phyloP scores from a whole-genome alignment of 2,888 invertebrate species.

The Leptodirus hochenwartii region DNA sequence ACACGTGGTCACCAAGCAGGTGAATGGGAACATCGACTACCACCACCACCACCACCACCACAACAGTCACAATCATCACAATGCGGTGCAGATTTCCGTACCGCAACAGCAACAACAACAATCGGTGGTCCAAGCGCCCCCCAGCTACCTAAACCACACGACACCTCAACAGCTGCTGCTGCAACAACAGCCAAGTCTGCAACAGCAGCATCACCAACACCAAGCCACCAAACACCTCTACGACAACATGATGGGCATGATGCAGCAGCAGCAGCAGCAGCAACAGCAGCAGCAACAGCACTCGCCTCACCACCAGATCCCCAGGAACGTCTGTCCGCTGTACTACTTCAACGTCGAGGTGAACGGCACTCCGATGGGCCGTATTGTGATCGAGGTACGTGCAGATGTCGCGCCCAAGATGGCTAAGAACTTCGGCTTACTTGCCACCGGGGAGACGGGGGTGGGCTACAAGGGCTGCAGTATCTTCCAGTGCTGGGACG shows the following conservation, averaged over 20 bases:
- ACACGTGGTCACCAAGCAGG: constrained; percentile 38
- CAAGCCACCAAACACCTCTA: constrained; percentile 19
- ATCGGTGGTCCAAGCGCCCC: constrained; percentile 7
- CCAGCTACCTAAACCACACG: too few relatives aligned
- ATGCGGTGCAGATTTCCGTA: constrained; percentile 16
- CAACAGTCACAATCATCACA: constrained; percentile 19
- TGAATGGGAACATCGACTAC: constrained; percentile 30
- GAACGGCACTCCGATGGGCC: constrained; percentile 47
- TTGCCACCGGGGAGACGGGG: constrained; percentile 54
- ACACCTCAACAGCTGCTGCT: constrained; percentile 17
- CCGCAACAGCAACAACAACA: constrained; percentile 12
- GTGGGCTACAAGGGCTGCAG: constrained; percentile 63
- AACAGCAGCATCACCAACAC: constrained; percentile 12
- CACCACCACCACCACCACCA: constrained; percentile 24
- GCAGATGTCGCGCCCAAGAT: constrained; percentile 65
- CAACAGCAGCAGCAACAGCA: constrained; percentile 26
- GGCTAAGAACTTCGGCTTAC: constrained; percentile 58
- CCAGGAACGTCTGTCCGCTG: constrained; percentile 42
- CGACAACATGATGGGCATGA: constrained; percentile 15
- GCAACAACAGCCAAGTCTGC: constrained; percentile 18
- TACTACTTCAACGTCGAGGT: constrained; percentile 63
- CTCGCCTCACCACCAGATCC: constrained; percentile 35
- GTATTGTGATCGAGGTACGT: constrained; percentile 59
- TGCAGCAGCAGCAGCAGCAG: not conserved
- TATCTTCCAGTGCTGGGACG: constrained; percentile 69